Conservation (phyloP, 2,113 vertebrate genomes). For the Tachycineta bicolor region DNA sequence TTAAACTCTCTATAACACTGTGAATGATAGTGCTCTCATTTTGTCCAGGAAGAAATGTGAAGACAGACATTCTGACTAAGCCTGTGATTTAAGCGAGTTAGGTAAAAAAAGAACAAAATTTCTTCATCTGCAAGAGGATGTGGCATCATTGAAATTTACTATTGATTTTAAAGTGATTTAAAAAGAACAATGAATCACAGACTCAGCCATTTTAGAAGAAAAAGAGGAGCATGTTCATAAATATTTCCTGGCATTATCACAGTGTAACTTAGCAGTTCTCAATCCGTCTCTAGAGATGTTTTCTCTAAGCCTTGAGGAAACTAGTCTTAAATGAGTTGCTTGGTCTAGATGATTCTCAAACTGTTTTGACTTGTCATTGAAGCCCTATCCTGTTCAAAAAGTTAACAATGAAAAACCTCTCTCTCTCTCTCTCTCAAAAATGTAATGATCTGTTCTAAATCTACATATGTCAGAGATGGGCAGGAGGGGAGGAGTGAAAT, state of each 20-base stretch:
- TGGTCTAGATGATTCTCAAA: not conserved
- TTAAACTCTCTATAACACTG: slow-evolving; percentile 38
- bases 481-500: not conserved
- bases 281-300: not conserved
- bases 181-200: not conserved
- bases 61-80: not conserved
- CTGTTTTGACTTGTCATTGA: not conserved
- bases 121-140: not conserved
- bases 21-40: slow-evolving; percentile 14
- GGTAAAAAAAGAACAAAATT: not conserved
- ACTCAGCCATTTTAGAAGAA: not conserved
- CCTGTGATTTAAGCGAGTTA: not conserved
- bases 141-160: not conserved
- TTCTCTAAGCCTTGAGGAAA: not conserved
- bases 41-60: slow-evolving; percentile 2
- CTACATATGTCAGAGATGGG: not conserved
- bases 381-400: not conserved
- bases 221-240: not conserved
- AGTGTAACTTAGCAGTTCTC: not conserved
- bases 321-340: not conserved
- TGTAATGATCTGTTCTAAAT: not conserved
- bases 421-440: not conserved
- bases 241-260: not conserved
- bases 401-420: not conserved
- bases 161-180: slow-evolving; percentile 11